Percentiles rank a stretch among this genome's conserved stretches.
These are phyloP conservation scores for Pseudomyrmex sp. DNA, from an alignment of 1,140 invertebrate genomes.

Conservation along the genomic window DNA sequence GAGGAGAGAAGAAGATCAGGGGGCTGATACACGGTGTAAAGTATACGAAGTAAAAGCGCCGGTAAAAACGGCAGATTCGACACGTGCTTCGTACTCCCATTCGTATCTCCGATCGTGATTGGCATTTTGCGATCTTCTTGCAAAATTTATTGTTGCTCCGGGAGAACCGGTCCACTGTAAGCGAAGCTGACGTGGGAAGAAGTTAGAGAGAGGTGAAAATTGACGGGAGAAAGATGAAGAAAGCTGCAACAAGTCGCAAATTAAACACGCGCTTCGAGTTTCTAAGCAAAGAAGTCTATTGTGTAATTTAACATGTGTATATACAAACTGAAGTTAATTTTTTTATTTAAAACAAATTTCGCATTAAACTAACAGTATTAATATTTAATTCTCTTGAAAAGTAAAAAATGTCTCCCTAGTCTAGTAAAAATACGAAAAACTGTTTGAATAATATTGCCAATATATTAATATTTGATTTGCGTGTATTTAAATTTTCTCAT, in stretches of 20 bases:
- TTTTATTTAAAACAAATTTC: neutral
- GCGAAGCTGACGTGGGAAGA: slow-evolving; percentile 33
- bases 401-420: too few relatives aligned
- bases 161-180: slow-evolving; percentile 46
- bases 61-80: slow-evolving; percentile 60
- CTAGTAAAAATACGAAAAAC: too few relatives aligned
- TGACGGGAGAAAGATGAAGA: slow-evolving; percentile 20
- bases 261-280: slow-evolving; percentile 21
- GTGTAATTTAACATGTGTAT: slow-evolving; percentile 7
- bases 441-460: too few relatives aligned
- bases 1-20: slow-evolving; percentile 29
- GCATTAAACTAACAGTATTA: too few relatives aligned
- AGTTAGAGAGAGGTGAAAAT: slow-evolving; percentile 32
- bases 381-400: too few relatives aligned
- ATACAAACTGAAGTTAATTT: neutral
- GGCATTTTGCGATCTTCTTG: slow-evolving; percentile 56
- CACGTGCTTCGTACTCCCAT: slow-evolving; percentile 59
- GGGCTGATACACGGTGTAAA: slow-evolving; percentile 53
- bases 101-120: slow-evolving; percentile 59
- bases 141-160: slow-evolving; percentile 58
- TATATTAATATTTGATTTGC: too few relatives aligned
- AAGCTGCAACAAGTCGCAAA: slow-evolving; percentile 37
- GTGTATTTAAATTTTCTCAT: too few relatives aligned
- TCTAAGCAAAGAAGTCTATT: slow-evolving; percentile 18
- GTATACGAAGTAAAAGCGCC: slow-evolving; percentile 54